Base-by-base conservation (phyloP, 2,797 vertebrate genomes). In the Tragopan temminckii region DNA sequence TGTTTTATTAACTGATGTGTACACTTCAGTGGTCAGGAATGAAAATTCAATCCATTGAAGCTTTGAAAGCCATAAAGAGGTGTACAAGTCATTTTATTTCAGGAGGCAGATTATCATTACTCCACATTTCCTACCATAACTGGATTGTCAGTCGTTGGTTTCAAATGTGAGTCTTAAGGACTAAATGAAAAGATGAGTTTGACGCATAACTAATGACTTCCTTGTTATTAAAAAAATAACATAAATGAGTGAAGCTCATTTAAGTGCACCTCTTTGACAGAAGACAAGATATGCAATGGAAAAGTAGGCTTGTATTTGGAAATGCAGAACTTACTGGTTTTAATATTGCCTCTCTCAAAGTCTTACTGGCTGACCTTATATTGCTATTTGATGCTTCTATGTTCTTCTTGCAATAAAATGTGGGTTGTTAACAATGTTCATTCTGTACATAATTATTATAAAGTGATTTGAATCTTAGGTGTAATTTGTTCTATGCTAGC, bases 321-420 rank as follows among this genome's bases (percentile, higher is more conserved):
- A 81, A 66, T 20, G 55, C 13, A 62, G 52, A 27, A 58, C 36
- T 75, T 66, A n/a, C 43, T 67, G 45, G 11, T 55, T 89, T 86
- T 78, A 59, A 66, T 72, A 77, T 8, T 66, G 36, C 18, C 57
- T 76, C 67, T 94, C 50, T 69, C 82, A 70, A 14, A 46, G 19
- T 35, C 40, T 66, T 85, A 68, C 31, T 88, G 57, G 69, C 68
- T 90, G 19, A 76, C 76, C 31, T 67, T 61, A 80, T 63, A 89
- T 92, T 52, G 58, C 25, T 80, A 23, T 48, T 88, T 80, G 90
- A 93, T 66, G 46, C n/a, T 53, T 90, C 35, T 72, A 20, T 27
- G 23, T 71, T 86, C 45, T 84, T 52, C 93, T 78, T 80, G 61
- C 36, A 94, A 88, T 76, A 79, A 90, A 88, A 84, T 25, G 52